A percentile compares a stretch with the other conserved stretches of the same genome.
phyloP scores from a whole-genome alignment of 1,140 invertebrate genomes.

The Aleiodes sp. region DNA sequence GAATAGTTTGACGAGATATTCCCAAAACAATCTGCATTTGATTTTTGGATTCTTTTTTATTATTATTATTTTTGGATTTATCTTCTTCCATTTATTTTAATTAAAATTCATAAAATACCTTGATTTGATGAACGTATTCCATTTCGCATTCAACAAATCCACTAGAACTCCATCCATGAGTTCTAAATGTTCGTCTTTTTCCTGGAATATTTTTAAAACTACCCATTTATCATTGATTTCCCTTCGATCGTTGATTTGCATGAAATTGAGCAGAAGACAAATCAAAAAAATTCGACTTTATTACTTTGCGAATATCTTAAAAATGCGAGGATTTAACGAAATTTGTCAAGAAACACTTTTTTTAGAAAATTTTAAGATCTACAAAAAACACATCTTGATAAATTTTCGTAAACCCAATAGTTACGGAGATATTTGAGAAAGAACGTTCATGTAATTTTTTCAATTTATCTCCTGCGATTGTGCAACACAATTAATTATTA shows the following conservation, averaged over 20 bases:
- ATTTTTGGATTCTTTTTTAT: too few relatives aligned
- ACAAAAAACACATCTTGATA: too few relatives aligned
- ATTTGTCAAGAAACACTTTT: too few relatives aligned
- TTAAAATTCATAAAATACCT: constrained; percentile 64
- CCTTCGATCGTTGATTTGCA: not conserved
- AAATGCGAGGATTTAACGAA: not conserved
- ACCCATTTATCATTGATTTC: not conserved
- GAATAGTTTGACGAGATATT: too few relatives aligned
- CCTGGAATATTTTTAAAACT: too few relatives aligned
- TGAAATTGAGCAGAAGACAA: not conserved
- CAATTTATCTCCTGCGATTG: too few relatives aligned
- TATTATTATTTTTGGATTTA: not conserved
- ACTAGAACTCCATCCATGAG: constrained; percentile 95
- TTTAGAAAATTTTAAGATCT: too few relatives aligned
- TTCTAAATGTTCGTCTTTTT: constrained; percentile 93
- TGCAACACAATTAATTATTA: constrained; percentile 65
- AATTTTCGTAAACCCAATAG: too few relatives aligned
- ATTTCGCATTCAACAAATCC: constrained; percentile 95
- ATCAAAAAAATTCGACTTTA: not conserved
- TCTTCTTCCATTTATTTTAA: not conserved
- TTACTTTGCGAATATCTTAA: not conserved
- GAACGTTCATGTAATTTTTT: too few relatives aligned
- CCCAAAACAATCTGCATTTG: too few relatives aligned
- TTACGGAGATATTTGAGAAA: too few relatives aligned
- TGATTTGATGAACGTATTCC: constrained; percentile 96